Percentiles rank a stretch among this genome's conserved stretches.
Conservation (phyloP, 2,888 invertebrate species). For the Chrysopilus asiliformis region DNA sequence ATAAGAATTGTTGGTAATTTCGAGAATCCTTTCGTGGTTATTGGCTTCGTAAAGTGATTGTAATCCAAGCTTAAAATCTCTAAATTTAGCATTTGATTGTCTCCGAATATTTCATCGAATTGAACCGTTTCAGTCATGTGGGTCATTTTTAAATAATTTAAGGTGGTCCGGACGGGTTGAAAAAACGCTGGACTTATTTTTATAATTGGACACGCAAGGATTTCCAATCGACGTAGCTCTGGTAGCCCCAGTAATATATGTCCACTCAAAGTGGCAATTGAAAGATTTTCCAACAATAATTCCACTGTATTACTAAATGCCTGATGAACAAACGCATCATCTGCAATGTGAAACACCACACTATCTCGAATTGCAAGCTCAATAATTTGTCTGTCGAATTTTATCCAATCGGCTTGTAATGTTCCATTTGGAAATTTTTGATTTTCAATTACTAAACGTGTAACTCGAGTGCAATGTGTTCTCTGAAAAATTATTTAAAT, state of each 20-base stretch:
- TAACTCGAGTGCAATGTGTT: no score
- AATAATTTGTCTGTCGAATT: conserved; percentile 13
- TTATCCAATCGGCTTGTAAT: conserved; percentile 18
- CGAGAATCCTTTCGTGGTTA: conserved; percentile 18
- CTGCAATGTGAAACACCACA: conserved; percentile 17
- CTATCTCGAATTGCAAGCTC: conserved; percentile 19
- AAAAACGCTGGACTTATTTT: conserved; percentile 21
- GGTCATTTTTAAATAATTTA: conserved; percentile 21
- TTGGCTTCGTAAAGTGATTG: conserved; percentile 20
- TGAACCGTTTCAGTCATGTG: conserved; percentile 16
- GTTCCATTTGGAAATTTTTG: conserved; percentile 15
- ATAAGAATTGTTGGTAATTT: conserved; percentile 21
- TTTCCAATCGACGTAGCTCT: conserved; percentile 20
- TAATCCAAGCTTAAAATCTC: conserved; percentile 23
- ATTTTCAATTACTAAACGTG: no score
- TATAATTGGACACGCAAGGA: conserved; percentile 17
- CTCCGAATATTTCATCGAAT: conserved; percentile 20
- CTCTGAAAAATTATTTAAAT: no score
- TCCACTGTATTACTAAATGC: conserved; percentile 21
- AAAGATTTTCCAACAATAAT: conserved; percentile 17
- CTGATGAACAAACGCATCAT: conserved; percentile 22
- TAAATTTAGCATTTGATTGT: conserved; percentile 19
- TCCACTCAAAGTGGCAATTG: conserved; percentile 17
- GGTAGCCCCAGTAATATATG: conserved; percentile 25
- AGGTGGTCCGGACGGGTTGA: conserved; percentile 25